Evolutionary conservation across 2,797 vertebrate species (phyloP).

Genomic region (Valencia hispanica): DNA sequence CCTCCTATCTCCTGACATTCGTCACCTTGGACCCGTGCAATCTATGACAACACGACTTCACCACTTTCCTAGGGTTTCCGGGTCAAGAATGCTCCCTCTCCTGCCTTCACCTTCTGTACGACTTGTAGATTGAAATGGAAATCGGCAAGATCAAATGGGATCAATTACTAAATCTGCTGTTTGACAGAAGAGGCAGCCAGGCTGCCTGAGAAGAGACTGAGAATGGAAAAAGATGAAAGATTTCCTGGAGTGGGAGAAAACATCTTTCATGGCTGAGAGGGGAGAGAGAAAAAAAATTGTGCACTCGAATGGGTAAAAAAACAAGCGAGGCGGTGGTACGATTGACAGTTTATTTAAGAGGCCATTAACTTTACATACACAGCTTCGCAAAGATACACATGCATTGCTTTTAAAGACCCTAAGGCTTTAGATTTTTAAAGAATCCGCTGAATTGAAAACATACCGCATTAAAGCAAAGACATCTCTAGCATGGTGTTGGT

Average conservation of each 20-base stretch:
- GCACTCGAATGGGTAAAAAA: constrained; percentile 50
- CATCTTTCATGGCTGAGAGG: constrained; percentile 52
- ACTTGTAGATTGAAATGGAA: constrained; percentile 77
- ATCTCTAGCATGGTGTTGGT: constrained; percentile 20
- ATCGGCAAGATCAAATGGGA: constrained; percentile 77
- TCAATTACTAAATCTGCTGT: constrained; percentile 77
- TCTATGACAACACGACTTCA: constrained; percentile 50
- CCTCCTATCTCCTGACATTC: constrained; percentile 56
- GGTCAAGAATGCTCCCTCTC: constrained; percentile 47
- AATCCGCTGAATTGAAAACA: constrained; percentile 35
- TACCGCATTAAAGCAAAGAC: constrained; percentile 38
- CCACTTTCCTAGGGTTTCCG: constrained; percentile 49
- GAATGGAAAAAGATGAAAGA: constrained; percentile 23
- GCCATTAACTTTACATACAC: constrained; percentile 85
- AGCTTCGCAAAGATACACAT: constrained; percentile 69
- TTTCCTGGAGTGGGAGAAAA: constrained; percentile 41
- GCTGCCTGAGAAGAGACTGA: constrained; percentile 26
- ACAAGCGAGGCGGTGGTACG: constrained; percentile 57
- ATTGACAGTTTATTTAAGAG: constrained; percentile 87
- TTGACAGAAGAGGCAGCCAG: constrained; percentile 54
- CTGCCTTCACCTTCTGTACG: constrained; percentile 3
- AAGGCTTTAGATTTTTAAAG: constrained; percentile 35
- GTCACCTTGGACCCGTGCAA: constrained; percentile 59
- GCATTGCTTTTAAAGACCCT: constrained; percentile 51
- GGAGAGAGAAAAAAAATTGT: constrained; percentile 57